phyloP scores from a whole-genome alignment of 2,888 invertebrate species.

The Linyphia triangularis region DNA sequence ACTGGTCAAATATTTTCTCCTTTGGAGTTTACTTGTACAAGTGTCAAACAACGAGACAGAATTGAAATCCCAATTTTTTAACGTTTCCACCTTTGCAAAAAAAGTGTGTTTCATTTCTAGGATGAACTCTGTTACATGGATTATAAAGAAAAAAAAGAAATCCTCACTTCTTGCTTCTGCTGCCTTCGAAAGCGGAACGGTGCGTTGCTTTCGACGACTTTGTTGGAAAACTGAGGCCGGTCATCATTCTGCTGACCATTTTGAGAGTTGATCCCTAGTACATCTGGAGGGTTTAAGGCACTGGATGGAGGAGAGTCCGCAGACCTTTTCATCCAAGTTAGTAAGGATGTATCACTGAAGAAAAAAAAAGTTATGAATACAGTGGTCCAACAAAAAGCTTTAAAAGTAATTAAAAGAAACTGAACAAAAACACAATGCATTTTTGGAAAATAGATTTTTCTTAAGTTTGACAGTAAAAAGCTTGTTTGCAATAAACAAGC shows the following conservation, averaged over 20 bases:
- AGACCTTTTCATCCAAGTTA: conserved; percentile 48
- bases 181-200: conserved; percentile 3
- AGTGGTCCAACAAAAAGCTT: neutral
- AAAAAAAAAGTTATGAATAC: neutral
- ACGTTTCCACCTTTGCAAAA: too few species aligned
- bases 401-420: neutral
- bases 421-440: neutral
- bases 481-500: neutral
- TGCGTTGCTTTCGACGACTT: conserved; percentile 10
- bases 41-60: too few species aligned
- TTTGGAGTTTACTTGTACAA: too few species aligned
- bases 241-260: neutral
- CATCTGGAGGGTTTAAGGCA: conserved; percentile 60
- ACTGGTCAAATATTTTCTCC: too few species aligned
- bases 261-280: conserved; percentile 18
- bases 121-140: too few species aligned
- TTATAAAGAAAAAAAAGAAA: neutral
- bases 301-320: conserved; percentile 24
- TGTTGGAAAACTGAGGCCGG: neutral
- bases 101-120: too few species aligned
- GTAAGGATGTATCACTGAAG: neutral
- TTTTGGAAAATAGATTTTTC: neutral
- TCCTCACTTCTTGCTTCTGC: conserved; percentile 41
- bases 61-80: too few species aligned
- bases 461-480: neutral